Percentiles rank a stretch among this genome's conserved stretches.
phyloP scores from a whole-genome alignment of 2,797 vertebrate species.

The Carapus acus region DNA sequence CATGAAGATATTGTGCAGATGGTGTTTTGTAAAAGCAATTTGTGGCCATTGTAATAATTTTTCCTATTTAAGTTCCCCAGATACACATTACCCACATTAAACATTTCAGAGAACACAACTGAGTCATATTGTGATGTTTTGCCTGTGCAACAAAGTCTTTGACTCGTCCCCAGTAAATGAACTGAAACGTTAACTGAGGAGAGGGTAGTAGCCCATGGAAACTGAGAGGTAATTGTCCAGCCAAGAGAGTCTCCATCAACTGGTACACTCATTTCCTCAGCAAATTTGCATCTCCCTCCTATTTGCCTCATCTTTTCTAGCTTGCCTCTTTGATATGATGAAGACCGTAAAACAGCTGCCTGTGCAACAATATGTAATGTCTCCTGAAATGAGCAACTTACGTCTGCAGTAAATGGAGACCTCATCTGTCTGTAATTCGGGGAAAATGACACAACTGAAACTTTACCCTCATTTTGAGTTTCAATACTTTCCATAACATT shows the following conservation, averaged over 20 bases:
- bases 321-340: slow-evolving; percentile 62
- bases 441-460: slow-evolving; percentile 23
- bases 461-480: too few relatives aligned
- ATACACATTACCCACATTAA: background rate
- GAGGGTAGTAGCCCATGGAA: slow-evolving; percentile 42
- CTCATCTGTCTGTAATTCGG: slow-evolving; percentile 7
- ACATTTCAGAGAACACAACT: background rate
- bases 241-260: slow-evolving; percentile 68
- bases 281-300: slow-evolving; percentile 64
- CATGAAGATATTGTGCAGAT: too few relatives aligned
- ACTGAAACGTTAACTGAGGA: slow-evolving; percentile 32
- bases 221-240: slow-evolving; percentile 66
- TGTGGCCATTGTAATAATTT: too few relatives aligned
- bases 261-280: slow-evolving; percentile 48
- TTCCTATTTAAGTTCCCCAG: too few relatives aligned
- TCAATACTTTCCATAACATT: too few relatives aligned
- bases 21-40: too few relatives aligned
- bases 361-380: slow-evolving; percentile 55
- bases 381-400: slow-evolving; percentile 56
- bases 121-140: background rate
- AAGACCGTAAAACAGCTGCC: slow-evolving; percentile 66
- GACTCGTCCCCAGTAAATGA: slow-evolving; percentile 20
- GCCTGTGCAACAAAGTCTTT: slow-evolving; percentile 6
- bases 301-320: slow-evolving; percentile 58
- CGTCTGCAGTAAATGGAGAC: slow-evolving; percentile 46